Base-by-base conservation (phyloP, 2,113 vertebrate species). In the Gadus macrocephalus region DNA sequence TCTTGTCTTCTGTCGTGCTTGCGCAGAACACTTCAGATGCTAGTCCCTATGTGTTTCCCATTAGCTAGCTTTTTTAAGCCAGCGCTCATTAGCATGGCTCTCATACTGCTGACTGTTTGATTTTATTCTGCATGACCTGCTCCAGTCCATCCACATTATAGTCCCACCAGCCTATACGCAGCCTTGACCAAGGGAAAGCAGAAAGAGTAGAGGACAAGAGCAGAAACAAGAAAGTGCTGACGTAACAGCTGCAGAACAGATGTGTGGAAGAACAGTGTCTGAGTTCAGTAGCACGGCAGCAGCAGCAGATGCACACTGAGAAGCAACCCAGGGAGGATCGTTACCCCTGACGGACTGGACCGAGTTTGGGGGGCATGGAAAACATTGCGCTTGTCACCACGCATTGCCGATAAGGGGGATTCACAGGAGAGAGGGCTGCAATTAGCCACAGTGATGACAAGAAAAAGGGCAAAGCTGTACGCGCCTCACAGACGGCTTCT, bases 91-190 rank as follows among this genome's bases (percentile, higher is more conserved):
- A 74, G 65, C 61, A 61, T 68, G 8, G 2, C 42, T 14, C 42
- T 49, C 42, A 53, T 68, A 71, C 35, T 62, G 58, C 72, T 77
- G 79, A 77, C 68, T 74, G 31, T 49, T 14, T 11, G 42, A 49
- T 9, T 49, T 69, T 71, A 65, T 65, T 56, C 71, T 66, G 72
- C 55, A 69, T 77, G 75, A 81, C 74, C 75, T 66, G 63, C 66
- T 77, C 68, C 68, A 77, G 79, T 81, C 79, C 62, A 55, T 35
- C 16, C 17, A 56, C 25, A 74, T 77, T 77, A 69, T 70, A 56
- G 70, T 68, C 61, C 35, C 64, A n/a, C 16, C 71, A 55, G 3
- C 55, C 42, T 14, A 64, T 35, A 12, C 42, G 27, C 42, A 53
- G 42, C 20, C 20, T 49, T 25, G 38, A 8, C 71, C 14, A 4